A percentile compares a stretch with the other conserved stretches of the same genome.
Evolutionary conservation across 2,113 vertebrate genomes (phyloP).

Genomic region (Neodontobutis hainanensis): DNA sequence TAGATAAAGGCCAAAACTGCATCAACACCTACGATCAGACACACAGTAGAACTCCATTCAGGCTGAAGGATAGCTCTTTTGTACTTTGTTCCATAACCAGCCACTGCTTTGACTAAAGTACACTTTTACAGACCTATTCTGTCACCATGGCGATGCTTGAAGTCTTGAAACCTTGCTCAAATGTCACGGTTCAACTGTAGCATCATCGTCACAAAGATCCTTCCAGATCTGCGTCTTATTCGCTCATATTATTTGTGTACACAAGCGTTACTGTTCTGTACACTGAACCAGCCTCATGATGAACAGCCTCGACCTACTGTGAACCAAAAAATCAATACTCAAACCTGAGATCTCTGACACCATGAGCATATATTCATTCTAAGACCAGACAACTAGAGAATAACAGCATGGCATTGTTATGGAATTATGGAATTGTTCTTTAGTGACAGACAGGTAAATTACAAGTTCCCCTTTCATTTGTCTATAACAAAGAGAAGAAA

Average conservation of each 20-base stretch:
- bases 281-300: not conserved
- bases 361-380: slow-evolving; percentile 1
- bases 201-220: slow-evolving; percentile 14
- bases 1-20: no score
- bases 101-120: not conserved
- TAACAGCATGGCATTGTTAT: not conserved
- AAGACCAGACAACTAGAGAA: slow-evolving; percentile 1
- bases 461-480: slow-evolving; percentile 1
- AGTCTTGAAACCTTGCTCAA: slow-evolving; percentile 25
- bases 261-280: not conserved
- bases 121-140: slow-evolving; percentile 16
- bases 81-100: not conserved
- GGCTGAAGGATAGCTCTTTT: not conserved
- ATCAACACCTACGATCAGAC: no score
- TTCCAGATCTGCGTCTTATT: slow-evolving; percentile 5
- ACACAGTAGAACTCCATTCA: not conserved
- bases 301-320: not conserved
- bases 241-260: not conserved
- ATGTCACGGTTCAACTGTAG: slow-evolving; percentile 21
- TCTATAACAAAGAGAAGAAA: not conserved
- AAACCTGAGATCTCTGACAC: not conserved
- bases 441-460: slow-evolving; percentile 14
- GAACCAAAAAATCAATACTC: no score
- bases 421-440: not conserved
- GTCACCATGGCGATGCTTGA: slow-evolving; percentile 23